Conservation (phyloP, 2,888 invertebrate genomes). For the Protophormia terraenovae region DNA sequence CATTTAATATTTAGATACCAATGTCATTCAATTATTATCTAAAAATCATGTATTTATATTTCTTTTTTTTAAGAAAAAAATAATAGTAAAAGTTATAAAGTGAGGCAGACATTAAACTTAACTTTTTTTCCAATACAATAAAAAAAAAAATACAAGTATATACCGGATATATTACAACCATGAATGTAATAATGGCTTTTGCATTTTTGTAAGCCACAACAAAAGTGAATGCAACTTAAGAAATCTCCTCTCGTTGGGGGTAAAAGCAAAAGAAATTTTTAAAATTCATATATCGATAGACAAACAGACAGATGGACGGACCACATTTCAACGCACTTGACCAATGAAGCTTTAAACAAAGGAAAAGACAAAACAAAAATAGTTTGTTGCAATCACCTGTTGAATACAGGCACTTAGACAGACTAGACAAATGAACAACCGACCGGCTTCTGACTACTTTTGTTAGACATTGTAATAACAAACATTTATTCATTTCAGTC, state of each 20-base stretch:
- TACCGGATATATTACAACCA: conserved; percentile 37
- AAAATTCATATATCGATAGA: background rate
- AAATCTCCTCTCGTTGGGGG: background rate
- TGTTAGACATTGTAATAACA: conserved; percentile 15
- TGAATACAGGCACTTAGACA: background rate
- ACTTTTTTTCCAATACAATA: background rate
- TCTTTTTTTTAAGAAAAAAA: background rate
- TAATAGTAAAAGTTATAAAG: background rate
- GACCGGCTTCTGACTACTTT: conserved; percentile 2
- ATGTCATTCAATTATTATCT: background rate
- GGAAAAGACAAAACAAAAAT: conserved; percentile 11
- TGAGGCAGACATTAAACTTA: background rate
- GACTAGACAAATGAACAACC: conserved; percentile 1
- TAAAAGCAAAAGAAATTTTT: conserved; percentile 17
- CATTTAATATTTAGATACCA: conserved; percentile 6
- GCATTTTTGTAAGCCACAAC: background rate
- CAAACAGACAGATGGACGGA: no score
- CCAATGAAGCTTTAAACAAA: conserved; percentile 29
- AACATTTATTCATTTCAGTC: background rate
- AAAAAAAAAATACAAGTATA: background rate
- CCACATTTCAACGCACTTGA: conserved; percentile 20
- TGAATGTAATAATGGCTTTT: conserved; percentile 9
- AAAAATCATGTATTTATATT: background rate
- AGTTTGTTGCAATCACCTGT: conserved; percentile 8
- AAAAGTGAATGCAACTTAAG: conserved; percentile 53